These are phyloP conservation scores for Aspidoscelis tigris DNA, from an alignment of 2,113 vertebrate genomes.

Conservation along the genomic window DNA sequence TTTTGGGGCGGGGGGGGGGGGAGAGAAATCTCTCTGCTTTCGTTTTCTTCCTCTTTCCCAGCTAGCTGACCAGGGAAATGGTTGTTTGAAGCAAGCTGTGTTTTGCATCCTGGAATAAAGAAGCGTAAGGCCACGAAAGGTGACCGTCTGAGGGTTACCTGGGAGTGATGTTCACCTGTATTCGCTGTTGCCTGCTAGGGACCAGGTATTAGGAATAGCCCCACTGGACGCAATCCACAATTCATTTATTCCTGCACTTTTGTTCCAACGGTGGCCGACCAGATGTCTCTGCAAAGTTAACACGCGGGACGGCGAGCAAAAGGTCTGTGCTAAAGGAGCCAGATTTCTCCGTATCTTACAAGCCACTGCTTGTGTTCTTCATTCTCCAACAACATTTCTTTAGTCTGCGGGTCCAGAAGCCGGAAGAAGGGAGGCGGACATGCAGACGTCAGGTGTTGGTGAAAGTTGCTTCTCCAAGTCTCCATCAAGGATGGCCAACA, in stretches of 20 bases:
- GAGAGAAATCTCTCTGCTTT: too few relatives aligned
- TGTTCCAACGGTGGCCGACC: not conserved
- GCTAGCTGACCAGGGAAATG: not conserved
- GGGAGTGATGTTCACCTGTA: not conserved
- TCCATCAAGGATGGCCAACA: not conserved
- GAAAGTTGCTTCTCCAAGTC: too few relatives aligned
- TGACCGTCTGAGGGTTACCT: not conserved
- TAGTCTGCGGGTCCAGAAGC: not conserved
- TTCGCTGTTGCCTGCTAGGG: not conserved
- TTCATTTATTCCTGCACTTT: not conserved
- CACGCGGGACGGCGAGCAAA: not conserved
- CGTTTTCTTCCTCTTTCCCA: not conserved
- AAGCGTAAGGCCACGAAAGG: fast-evolving
- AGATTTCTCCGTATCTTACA: not conserved
- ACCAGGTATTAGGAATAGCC: not conserved
- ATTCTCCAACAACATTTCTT: not conserved
- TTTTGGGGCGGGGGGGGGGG: not conserved
- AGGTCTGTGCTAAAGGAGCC: not conserved
- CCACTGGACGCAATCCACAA: not conserved
- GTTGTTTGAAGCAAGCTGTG: not conserved
- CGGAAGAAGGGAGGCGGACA: not conserved
- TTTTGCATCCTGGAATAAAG: not conserved
- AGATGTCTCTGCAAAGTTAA: not conserved
- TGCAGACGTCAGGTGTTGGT: too few relatives aligned
- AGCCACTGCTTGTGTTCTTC: too few relatives aligned